Percentiles rank a stretch among this genome's conserved stretches.
Evolutionary conservation across 1,140 invertebrate species (phyloP).

Genomic region (Ceratina japonica): DNA sequence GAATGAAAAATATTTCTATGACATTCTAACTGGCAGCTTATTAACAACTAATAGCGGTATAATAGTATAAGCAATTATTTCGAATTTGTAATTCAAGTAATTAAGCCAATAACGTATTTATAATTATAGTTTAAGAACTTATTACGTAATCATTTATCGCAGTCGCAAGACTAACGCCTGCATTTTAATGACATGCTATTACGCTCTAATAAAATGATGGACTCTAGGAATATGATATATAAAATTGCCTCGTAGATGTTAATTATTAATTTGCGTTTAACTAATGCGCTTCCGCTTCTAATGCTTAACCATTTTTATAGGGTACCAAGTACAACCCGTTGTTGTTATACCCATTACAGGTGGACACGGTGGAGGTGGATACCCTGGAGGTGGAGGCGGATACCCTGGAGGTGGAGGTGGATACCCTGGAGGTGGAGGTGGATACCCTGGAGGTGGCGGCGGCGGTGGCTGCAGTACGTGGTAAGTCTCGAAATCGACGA

Average conservation of each 20-base stretch:
- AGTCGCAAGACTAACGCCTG: not conserved
- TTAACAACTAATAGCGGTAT: not conserved
- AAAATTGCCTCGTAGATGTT: not conserved
- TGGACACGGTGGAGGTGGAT: not conserved
- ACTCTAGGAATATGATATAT: not conserved
- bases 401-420: too few species aligned
- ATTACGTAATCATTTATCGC: not conserved
- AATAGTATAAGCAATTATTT: not conserved
- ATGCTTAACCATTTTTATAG: slow-evolving; percentile 19
- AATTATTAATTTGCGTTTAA: not conserved
- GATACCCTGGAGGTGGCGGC: not conserved
- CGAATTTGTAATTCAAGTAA: not conserved
- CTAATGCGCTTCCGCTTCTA: slow-evolving; percentile 24
- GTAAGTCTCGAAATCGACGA: not conserved
- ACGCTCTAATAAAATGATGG: too few species aligned
- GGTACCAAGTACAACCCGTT: slow-evolving; percentile 6
- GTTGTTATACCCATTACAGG: slow-evolving; percentile 31
- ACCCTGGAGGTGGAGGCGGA: not conserved
- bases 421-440: too few species aligned
- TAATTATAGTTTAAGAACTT: not conserved
- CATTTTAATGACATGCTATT: too few species aligned
- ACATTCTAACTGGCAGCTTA: not conserved
- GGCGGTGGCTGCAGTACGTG: slow-evolving; percentile 35
- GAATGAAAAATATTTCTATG: too few species aligned
- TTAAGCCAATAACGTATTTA: not conserved